Conservation (phyloP, 2,888 invertebrate species). For the Meliscaeva auricollis region DNA sequence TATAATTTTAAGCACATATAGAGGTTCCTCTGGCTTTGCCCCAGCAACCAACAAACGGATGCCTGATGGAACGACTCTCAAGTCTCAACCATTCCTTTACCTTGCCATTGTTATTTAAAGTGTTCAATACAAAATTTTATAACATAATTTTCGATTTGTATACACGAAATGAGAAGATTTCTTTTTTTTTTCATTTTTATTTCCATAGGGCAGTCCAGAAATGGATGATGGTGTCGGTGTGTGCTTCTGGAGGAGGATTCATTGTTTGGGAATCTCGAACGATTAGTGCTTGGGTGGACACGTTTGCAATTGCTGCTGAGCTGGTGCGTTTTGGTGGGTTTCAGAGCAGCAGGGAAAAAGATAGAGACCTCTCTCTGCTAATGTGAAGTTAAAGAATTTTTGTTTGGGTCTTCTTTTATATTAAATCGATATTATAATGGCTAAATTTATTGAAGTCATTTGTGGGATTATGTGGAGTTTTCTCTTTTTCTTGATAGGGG, state of each 20-base stretch:
- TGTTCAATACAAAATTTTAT: slow-evolving; percentile 71
- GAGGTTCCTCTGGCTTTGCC: background rate
- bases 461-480: slow-evolving; percentile 37
- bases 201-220: background rate
- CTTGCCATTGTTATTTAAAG: slow-evolving; percentile 59
- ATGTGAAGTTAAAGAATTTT: slow-evolving; percentile 36
- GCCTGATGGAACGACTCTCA: background rate
- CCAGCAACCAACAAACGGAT: background rate
- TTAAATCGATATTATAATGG: slow-evolving; percentile 55
- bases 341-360: background rate
- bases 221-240: background rate
- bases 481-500: background rate
- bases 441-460: slow-evolving; percentile 64
- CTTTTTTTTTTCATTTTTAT: background rate
- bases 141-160: slow-evolving; percentile 74
- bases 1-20: slow-evolving; percentile 16
- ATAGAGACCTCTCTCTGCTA: background rate
- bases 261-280: slow-evolving; percentile 64
- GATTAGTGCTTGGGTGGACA: slow-evolving; percentile 68
- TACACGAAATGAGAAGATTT: slow-evolving; percentile 22
- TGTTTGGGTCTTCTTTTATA: slow-evolving; percentile 55
- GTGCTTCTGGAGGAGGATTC: slow-evolving; percentile 67
- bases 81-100: background rate
- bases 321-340: background rate
- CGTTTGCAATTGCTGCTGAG: slow-evolving; percentile 30